Evolutionary conservation across 2,113 vertebrate species (phyloP).

Genomic region (Ophiodon elongatus): DNA sequence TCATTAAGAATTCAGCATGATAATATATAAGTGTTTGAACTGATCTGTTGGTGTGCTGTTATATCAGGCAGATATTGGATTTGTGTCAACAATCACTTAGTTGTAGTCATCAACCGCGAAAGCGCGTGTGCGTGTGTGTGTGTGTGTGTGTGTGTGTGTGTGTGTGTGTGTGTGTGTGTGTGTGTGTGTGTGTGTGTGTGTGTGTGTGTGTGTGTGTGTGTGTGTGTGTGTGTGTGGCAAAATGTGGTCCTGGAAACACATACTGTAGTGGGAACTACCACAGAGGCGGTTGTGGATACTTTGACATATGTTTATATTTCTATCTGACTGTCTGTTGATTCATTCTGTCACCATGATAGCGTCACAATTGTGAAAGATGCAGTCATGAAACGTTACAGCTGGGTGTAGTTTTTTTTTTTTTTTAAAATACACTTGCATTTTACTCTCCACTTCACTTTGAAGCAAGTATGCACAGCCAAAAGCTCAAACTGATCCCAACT

Average conservation of each 20-base stretch:
- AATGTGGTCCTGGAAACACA: background rate
- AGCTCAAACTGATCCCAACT: constrained; percentile 20
- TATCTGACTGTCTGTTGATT: background rate
- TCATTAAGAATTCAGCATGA: background rate
- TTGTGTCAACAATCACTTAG: background rate
- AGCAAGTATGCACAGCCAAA: background rate
- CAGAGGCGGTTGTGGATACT: background rate
- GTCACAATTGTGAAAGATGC: background rate
- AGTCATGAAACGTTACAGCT: background rate
- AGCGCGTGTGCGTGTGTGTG: too few relatives aligned
- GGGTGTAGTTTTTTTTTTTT: background rate
- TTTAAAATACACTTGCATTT: background rate
- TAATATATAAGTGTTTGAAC: background rate
- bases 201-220: background rate
- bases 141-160: background rate
- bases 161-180: background rate
- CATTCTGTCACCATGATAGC: background rate
- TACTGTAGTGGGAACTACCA: background rate
- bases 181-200: too few relatives aligned
- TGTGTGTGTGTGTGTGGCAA: background rate
- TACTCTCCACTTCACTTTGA: background rate
- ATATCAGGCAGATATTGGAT: background rate
- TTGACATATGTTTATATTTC: background rate
- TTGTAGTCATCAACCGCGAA: background rate
- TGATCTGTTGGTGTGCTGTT: background rate